phyloP scores from a whole-genome alignment of 2,888 invertebrate genomes.

The Athalia rosae region DNA sequence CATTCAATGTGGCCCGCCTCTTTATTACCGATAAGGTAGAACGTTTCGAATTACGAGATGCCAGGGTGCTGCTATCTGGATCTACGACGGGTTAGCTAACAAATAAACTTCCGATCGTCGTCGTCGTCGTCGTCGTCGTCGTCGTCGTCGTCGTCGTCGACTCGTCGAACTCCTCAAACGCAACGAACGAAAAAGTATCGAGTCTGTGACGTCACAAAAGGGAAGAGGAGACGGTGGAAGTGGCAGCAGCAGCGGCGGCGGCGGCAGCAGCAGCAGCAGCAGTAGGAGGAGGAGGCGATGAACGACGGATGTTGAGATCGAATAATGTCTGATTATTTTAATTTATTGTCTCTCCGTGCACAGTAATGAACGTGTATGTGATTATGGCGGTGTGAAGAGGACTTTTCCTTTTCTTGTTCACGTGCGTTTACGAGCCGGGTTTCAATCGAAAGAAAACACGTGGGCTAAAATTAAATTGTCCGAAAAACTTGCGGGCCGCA shows the following conservation, averaged over 20 bases:
- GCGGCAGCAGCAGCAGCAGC: constrained; percentile 64
- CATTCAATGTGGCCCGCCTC: constrained; percentile 13
- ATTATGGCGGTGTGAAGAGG: constrained; percentile 48
- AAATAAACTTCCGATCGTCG: constrained; percentile 28
- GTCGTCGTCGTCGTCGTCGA: not conserved
- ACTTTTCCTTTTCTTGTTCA: constrained; percentile 25
- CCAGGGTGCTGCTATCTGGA: constrained; percentile 49
- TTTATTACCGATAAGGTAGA: constrained; percentile 31
- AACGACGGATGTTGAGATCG: constrained; percentile 60
- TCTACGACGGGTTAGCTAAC: constrained; percentile 2
- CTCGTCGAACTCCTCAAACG: constrained; percentile 48
- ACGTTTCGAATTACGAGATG: not conserved
- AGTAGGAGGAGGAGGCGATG: constrained; percentile 52
- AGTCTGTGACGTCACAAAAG: constrained; percentile 73
- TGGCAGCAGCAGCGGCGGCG: constrained; percentile 61
- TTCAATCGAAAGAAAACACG: constrained; percentile 48
- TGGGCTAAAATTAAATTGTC: constrained; percentile 40
- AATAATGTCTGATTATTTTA: constrained; percentile 69
- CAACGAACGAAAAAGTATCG: constrained; percentile 69
- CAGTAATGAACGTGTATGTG: constrained; percentile 54
- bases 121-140: not conserved
- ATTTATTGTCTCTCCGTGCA: constrained; percentile 63
- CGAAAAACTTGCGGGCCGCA: constrained; percentile 8
- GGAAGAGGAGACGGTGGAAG: constrained; percentile 55
- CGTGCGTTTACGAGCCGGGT: constrained; percentile 43